Evolutionary conservation across 1,140 invertebrate species (phyloP).

Genomic region (Amyelois transitella): DNA sequence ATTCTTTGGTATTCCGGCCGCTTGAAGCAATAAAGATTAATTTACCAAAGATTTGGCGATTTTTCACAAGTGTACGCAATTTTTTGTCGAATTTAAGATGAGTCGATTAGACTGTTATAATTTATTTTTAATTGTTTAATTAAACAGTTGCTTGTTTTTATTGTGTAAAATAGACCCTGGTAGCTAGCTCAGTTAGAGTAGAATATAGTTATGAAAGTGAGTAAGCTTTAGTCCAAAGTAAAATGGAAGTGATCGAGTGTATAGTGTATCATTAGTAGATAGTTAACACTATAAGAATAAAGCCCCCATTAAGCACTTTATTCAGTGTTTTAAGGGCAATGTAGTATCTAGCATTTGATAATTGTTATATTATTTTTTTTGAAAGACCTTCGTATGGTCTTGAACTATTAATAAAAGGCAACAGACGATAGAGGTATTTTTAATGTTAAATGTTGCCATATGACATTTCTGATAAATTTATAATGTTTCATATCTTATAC

Average conservation of each 20-base stretch:
- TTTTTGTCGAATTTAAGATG: neutral
- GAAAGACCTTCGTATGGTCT: no score
- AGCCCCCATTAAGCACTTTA: no score
- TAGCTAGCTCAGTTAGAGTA: neutral
- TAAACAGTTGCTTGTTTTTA: no score
- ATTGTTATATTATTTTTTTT: no score
- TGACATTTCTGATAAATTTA: neutral
- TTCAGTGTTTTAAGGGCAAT: no score
- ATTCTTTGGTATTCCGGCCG: slow-evolving; percentile 20
- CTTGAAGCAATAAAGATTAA: slow-evolving; percentile 9
- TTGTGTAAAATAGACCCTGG: neutral
- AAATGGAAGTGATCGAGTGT: neutral
- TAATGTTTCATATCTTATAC: neutral
- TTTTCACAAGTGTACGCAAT: neutral
- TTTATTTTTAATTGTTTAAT: slow-evolving; percentile 6
- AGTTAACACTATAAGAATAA: neutral
- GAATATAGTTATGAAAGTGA: slow-evolving; percentile 1
- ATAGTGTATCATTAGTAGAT: neutral
- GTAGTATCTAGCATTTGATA: neutral
- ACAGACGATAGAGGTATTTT: neutral
- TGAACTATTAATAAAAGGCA: neutral
- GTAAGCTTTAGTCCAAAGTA: slow-evolving; percentile 7
- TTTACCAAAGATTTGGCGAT: slow-evolving; percentile 10
- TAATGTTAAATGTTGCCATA: neutral
- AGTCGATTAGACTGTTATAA: neutral